Percentiles rank a stretch among this genome's conserved stretches.
Evolutionary conservation across 2,888 invertebrate species (phyloP).

Genomic region (Baronia brevicornis): DNA sequence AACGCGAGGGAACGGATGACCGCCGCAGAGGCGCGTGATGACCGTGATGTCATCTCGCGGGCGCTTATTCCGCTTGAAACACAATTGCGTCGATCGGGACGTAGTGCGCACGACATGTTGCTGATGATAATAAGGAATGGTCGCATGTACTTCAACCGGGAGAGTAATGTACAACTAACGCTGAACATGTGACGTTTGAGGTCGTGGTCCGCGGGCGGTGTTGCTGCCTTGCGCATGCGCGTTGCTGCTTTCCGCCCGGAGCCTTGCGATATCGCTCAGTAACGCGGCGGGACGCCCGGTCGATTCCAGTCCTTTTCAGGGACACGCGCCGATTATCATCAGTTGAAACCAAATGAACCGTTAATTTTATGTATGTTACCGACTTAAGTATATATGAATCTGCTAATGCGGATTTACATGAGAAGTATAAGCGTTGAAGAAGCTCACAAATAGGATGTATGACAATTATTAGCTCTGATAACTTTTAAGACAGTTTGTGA

Average conservation of each 20-base stretch:
- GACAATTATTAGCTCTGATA: neutral
- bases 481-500: constrained; percentile 7
- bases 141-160: constrained; percentile 18
- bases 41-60: constrained; percentile 40
- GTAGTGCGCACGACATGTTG: constrained; percentile 29
- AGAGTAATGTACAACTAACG: constrained; percentile 29
- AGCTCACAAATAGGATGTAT: neutral
- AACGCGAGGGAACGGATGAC: constrained; percentile 23
- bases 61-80: constrained; percentile 27
- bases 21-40: constrained; percentile 20
- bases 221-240: constrained; percentile 52
- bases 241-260: constrained; percentile 45
- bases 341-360: constrained; percentile 39
- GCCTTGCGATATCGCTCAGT: constrained; percentile 59
- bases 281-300: constrained; percentile 69
- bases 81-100: constrained; percentile 18
- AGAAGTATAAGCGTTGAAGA: neutral
- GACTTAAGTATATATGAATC: too few species aligned
- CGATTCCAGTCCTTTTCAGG: constrained; percentile 63
- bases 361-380: constrained; percentile 24
- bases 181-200: constrained; percentile 18
- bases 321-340: constrained; percentile 44
- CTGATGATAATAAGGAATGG: constrained; percentile 16
- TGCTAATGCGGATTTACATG: neutral
- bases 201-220: constrained; percentile 21